Evolutionary conservation across 1,140 invertebrate genomes (phyloP), one percentile per base, ranked within the genome.

Genomic region (Solenopsis invicta): DNA sequence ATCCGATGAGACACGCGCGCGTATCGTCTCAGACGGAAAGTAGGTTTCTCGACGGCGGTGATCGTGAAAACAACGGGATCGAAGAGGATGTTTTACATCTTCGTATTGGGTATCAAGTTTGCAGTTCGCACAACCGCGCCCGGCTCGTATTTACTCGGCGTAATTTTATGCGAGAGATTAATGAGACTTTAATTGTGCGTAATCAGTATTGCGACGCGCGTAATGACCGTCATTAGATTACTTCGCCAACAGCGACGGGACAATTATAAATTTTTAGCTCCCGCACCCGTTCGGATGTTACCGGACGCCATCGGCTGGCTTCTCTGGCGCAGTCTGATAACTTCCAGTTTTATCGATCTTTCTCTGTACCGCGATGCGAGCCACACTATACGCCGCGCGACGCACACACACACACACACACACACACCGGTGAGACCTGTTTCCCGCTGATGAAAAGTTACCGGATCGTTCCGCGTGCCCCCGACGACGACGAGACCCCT

Each of bases 291-390:
- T 29, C 29, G 29, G 3, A 41, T 24, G 59, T 50, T 50, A 52
- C 16, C 24, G 67, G 66, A 45, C 67, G 54, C 56, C 66, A 8
- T 4, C 41, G 4, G 48, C 52, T 81, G 61, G 56, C 48, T 61
- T 84, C 48, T 54, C 29, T 4, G 41, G 54, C n/a, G 52, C 48
- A 8, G 13, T 12, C 54, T 56, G 84, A 90, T 87, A 64, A 71
- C 54, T 87, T 89, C 71, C 76, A 77, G 76, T 91, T 91, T 91
- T 90, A 88, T 88, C 84, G 87, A 88, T 91, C 78, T 71, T 90
- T 75, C 80, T 37, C 74, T 84, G 41, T 41, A 6, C 37, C 84
- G 72, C 18, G 64, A 41, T 61, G 56, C 21, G 24, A 29, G 61
- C 67, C 52, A 66, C 54, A 29, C 29, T 29, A n/a, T n/a, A 0